Evolutionary conservation across 2,888 invertebrate genomes (phyloP), one percentile per base, ranked within the genome.

Genomic region (Leucoma salicis): DNA sequence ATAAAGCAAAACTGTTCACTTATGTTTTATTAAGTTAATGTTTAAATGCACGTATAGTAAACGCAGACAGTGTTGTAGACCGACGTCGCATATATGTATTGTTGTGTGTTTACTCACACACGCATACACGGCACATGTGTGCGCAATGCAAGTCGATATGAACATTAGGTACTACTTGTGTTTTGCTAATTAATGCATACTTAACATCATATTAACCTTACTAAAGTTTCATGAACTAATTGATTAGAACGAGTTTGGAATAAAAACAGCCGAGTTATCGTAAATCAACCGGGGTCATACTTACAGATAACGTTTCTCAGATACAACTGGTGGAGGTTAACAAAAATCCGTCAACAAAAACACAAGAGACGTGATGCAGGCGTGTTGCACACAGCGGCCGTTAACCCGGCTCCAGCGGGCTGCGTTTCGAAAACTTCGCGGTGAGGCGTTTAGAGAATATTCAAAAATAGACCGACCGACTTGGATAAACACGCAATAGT

Each of bases 391-490:
- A 75, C 81, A 65, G 84, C 80, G 89, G 89, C 75, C 89, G 87
- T 88, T 88, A 71, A 89, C 88, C 89, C 86, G 85, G 56, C 78
- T 74, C 69, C 72, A 78, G 65, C 75, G 78, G 77, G 71, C 74
- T 83, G 83, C 86, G 88, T 88, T 87, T 87, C 86, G 85, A 87
- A 88, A 88, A 89, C 86, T 86, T 84, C 74, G 78, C 81, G 71
- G 73, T 70, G 79, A 76, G 79, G 80, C 81, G 88, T 84, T 87
- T 83, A 83, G 80, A 84, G 82, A 80, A 84, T 84, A 88, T 85
- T 87, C 88, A 87, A 87, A 89, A 89, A 89, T 89, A 88, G 89
- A 87, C 77, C 77, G 78, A 79, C 76, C 66, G 70, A 73, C 68
- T 73, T 60, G 70, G 67, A 71, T 66, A 75, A 78, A 80, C 78